Percentiles rank a stretch among this genome's conserved stretches.
phyloP scores from a whole-genome alignment of 2,113 vertebrate genomes.

The Abramis brama region DNA sequence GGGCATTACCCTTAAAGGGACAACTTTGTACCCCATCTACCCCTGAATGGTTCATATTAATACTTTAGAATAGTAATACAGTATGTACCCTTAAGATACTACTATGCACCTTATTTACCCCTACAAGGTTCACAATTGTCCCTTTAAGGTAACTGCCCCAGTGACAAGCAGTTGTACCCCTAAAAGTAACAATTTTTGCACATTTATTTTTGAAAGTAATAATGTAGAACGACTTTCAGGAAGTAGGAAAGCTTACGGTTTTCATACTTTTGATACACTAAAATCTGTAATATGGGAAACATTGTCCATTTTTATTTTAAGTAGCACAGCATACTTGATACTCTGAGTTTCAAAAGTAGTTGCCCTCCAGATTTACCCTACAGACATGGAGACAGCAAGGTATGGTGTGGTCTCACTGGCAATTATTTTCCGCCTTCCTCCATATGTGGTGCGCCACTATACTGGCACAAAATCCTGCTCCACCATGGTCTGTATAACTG shows the following conservation, averaged over 20 bases:
- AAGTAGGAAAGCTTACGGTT: not conserved
- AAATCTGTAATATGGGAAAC: not conserved
- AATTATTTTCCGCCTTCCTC: conserved; percentile 45
- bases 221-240: not conserved
- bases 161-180: not conserved
- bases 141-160: no score
- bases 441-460: conserved; percentile 34
- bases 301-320: not conserved
- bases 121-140: not conserved
- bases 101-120: not conserved
- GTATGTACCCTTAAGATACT: not conserved
- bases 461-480: conserved; percentile 66
- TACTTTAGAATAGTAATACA: not conserved
- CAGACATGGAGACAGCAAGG: conserved; percentile 55
- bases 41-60: not conserved
- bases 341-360: not conserved
- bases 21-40: not conserved
- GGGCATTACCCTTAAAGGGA: not conserved
- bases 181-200: not conserved
- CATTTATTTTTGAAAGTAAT: not conserved
- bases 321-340: not conserved
- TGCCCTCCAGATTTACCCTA: conserved; percentile 23
- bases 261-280: not conserved
- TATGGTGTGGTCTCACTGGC: conserved; percentile 63
- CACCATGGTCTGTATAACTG: conserved; percentile 63